Evolutionary conservation across 2,797 vertebrate species (phyloP).

Genomic region (Orestias chungarensis): DNA sequence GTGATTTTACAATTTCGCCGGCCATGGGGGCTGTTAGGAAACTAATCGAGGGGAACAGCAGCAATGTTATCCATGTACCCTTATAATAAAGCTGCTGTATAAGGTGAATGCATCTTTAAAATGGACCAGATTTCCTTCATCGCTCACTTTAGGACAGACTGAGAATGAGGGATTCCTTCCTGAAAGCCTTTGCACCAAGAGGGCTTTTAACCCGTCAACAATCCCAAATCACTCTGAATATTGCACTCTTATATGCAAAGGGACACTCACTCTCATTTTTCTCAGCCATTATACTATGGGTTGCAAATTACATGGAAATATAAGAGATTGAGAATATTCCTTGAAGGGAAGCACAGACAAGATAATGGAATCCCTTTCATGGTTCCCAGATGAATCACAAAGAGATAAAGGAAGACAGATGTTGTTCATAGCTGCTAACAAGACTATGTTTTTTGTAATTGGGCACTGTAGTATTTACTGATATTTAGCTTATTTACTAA

Average conservation of each 20-base stretch:
- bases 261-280: constrained; percentile 42
- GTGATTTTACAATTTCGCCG: constrained; percentile 57
- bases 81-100: constrained; percentile 62
- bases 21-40: constrained; percentile 53
- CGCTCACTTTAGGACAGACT: constrained; percentile 7
- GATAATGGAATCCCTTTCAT: constrained; percentile 57
- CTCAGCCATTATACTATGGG: constrained; percentile 57
- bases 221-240: constrained; percentile 49
- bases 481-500: not conserved
- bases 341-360: constrained; percentile 32
- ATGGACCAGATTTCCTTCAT: constrained; percentile 29
- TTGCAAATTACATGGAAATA: constrained; percentile 67
- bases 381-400: constrained; percentile 43
- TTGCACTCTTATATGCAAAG: constrained; percentile 13
- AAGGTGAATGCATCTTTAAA: constrained; percentile 50
- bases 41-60: constrained; percentile 66
- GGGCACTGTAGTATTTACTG: constrained; percentile 4
- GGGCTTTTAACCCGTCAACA: constrained; percentile 39
- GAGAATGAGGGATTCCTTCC: constrained; percentile 17
- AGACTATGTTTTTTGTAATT: constrained; percentile 25
- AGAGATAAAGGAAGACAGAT: constrained; percentile 17
- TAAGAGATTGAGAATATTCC: constrained; percentile 49
- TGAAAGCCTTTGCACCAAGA: constrained; percentile 40
- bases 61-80: constrained; percentile 24
- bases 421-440: constrained; percentile 26